Conservation (phyloP, 64 coral and sea anemone species). For the Porites lutea region DNA sequence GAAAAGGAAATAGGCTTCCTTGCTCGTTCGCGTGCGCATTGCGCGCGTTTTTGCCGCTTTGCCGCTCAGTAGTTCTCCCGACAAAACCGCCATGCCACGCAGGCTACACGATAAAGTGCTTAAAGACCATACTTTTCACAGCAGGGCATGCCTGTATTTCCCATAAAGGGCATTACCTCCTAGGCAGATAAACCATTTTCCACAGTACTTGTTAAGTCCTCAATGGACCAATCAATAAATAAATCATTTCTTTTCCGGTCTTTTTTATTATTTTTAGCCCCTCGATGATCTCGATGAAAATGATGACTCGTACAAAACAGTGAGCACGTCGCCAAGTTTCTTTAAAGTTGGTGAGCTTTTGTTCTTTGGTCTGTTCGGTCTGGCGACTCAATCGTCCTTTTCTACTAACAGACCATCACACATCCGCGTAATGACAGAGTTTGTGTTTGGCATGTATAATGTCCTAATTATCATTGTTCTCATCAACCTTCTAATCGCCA, state of each 20-base stretch:
- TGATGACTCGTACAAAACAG: neutral
- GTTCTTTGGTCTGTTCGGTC: conserved; percentile 89
- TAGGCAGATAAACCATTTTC: too few species aligned
- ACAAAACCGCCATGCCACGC: too few species aligned
- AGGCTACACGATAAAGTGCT: too few species aligned
- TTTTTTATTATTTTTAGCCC: neutral
- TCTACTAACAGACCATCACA: neutral
- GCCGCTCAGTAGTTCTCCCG: too few species aligned
- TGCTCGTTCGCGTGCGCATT: too few species aligned
- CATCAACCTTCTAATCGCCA: conserved; percentile 97
- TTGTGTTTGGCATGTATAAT: conserved; percentile 93
- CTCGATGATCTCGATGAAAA: conserved; percentile 17
- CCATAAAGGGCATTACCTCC: too few species aligned
- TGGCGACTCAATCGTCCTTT: conserved; percentile 54
- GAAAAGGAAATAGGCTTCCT: too few species aligned
- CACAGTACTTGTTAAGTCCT: too few species aligned
- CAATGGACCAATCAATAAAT: too few species aligned
- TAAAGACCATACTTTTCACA: too few species aligned
- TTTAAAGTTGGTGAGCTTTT: conserved; percentile 71
- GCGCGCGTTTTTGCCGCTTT: too few species aligned
- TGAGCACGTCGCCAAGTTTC: neutral
- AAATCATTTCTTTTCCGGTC: neutral
- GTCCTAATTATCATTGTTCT: conserved; percentile 85
- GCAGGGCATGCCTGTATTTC: too few species aligned
- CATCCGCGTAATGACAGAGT: conserved; percentile 42